phyloP scores from a whole-genome alignment of 1,140 invertebrate genomes.

The Laupala kohalensis region DNA sequence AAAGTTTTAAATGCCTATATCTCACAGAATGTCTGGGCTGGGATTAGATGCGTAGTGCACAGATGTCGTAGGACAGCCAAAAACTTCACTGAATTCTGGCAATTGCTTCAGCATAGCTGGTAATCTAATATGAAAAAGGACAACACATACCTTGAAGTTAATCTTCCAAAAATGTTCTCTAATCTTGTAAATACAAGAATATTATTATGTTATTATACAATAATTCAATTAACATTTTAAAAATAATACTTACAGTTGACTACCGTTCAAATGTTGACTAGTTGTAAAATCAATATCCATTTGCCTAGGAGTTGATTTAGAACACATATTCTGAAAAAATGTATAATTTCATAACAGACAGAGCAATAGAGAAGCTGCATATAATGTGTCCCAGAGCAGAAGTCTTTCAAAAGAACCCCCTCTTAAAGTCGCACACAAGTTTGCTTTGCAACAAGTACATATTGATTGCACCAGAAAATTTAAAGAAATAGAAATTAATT shows the following conservation, averaged over 20 bases:
- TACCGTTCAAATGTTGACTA: constrained; percentile 2
- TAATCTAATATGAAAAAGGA: constrained; percentile 19
- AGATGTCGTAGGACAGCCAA: constrained; percentile 15
- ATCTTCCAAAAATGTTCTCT: too few relatives aligned
- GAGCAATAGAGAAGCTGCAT: neutral
- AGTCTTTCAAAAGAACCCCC: too few relatives aligned
- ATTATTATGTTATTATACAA: too few relatives aligned
- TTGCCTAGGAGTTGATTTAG: constrained; percentile 19
- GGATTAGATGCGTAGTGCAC: neutral
- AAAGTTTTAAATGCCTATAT: neutral
- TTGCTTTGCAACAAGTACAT: too few relatives aligned
- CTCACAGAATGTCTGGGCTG: neutral
- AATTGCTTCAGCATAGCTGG: constrained; percentile 22
- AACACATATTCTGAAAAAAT: constrained; percentile 23
- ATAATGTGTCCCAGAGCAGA: too few relatives aligned
- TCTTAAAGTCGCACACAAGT: too few relatives aligned
- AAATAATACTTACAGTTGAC: constrained; percentile 12
- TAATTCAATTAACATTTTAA: too few relatives aligned
- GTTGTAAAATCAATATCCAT: constrained; percentile 17
- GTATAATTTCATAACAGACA: neutral
- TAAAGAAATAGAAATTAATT: too few relatives aligned
- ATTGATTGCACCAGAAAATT: too few relatives aligned
- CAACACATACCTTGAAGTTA: neutral
- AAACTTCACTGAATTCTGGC: constrained; percentile 20
- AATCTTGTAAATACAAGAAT: too few relatives aligned